Evolutionary conservation across 2,888 invertebrate genomes (phyloP).

Genomic region (Adela reaumurella): DNA sequence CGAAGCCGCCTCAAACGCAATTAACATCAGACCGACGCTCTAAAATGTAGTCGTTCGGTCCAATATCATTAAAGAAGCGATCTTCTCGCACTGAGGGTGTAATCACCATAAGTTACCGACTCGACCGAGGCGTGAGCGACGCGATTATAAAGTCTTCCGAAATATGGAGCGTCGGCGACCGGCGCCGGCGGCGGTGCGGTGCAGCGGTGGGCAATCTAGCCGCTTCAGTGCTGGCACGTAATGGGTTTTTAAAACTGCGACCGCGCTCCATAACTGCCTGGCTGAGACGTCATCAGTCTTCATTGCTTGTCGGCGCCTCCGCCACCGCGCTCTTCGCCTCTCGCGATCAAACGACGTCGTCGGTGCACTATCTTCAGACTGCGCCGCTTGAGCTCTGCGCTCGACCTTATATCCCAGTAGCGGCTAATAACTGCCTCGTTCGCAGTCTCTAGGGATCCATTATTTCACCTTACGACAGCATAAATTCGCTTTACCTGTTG

Average conservation of each 20-base stretch:
- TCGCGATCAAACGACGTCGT: conserved; percentile 20
- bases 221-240: conserved; percentile 45
- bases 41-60: conserved; percentile 52
- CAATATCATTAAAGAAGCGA: conserved; percentile 53
- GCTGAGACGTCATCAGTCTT: conserved; percentile 54
- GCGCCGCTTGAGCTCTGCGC: background rate
- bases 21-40: conserved; percentile 49
- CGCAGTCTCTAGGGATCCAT: no score
- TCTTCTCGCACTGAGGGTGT: conserved; percentile 53
- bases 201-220: conserved; percentile 32
- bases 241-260: conserved; percentile 58
- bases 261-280: conserved; percentile 55
- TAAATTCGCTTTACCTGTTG: no score
- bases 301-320: conserved; percentile 55
- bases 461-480: no score
- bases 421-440: no score
- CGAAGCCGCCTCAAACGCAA: no score
- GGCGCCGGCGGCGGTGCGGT: conserved; percentile 24
- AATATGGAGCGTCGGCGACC: conserved; percentile 43
- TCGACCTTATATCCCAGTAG: background rate
- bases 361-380: background rate
- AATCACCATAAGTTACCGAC: conserved; percentile 55
- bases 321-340: conserved; percentile 30
- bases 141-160: conserved; percentile 56
- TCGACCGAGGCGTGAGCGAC: conserved; percentile 51